Percentiles rank a stretch among this genome's conserved stretches.
These are phyloP conservation scores for Labrus mixtus DNA, from an alignment of 2,113 vertebrate species.

Conservation along the genomic window DNA sequence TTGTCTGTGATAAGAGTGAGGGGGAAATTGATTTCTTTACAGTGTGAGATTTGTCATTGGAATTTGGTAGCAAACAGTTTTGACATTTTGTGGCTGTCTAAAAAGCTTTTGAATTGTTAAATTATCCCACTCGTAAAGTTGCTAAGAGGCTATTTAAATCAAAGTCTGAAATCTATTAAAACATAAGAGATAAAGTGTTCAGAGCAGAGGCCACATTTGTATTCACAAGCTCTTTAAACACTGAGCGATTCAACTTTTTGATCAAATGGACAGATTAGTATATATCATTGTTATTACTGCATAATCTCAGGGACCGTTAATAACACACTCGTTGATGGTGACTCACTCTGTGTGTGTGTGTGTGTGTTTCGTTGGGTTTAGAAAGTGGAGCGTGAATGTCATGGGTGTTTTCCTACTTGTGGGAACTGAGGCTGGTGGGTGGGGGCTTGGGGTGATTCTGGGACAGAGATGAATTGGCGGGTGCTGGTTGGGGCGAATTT, in stretches of 20 bases:
- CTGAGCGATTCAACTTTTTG: background rate
- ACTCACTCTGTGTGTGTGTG: background rate
- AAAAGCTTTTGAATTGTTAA: slow-evolving; percentile 17
- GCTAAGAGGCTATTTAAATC: background rate
- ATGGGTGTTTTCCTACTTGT: slow-evolving; percentile 48
- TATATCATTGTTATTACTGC: slow-evolving; percentile 31
- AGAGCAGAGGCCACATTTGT: slow-evolving; percentile 8
- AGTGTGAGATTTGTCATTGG: slow-evolving; percentile 9
- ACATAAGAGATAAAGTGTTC: background rate
- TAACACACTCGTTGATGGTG: slow-evolving; percentile 1
- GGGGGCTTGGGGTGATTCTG: slow-evolving; percentile 53
- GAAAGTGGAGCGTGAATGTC: slow-evolving; percentile 65
- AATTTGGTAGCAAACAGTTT: slow-evolving; percentile 7
- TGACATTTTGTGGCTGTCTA: slow-evolving; percentile 1
- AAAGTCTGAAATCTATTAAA: background rate
- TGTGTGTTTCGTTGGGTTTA: slow-evolving; percentile 14
- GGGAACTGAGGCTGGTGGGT: slow-evolving; percentile 55
- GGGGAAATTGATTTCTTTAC: slow-evolving; percentile 34
- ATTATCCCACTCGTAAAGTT: background rate
- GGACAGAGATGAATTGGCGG: slow-evolving; percentile 59
- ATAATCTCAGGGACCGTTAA: background rate
- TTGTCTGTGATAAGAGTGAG: slow-evolving; percentile 29
- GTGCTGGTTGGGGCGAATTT: slow-evolving; percentile 39
- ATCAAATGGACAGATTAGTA: background rate
- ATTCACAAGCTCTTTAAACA: background rate